These are phyloP conservation scores for Zele albiditarsus DNA, from an alignment of 2,888 invertebrate genomes.

Conservation along the genomic window DNA sequence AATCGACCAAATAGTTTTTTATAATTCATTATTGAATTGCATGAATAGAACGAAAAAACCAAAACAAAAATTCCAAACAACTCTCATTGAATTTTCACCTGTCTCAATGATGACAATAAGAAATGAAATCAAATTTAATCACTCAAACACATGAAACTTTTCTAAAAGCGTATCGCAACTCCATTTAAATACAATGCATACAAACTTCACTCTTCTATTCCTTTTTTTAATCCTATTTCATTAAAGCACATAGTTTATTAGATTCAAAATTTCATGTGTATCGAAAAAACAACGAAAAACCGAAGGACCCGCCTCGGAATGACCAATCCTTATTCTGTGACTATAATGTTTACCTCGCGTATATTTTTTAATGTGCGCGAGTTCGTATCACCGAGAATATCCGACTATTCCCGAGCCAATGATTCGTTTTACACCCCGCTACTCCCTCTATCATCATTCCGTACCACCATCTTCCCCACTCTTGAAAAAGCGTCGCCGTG, in stretches of 20 bases:
- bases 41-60: too few species aligned
- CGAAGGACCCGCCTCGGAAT: conserved; percentile 70
- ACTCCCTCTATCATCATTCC: conserved; percentile 35
- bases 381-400: conserved; percentile 61
- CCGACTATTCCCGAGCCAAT: conserved; percentile 36
- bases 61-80: too few species aligned
- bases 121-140: too few species aligned
- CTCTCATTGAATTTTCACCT: too few species aligned
- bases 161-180: too few species aligned
- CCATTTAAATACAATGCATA: too few species aligned
- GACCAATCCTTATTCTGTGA: conserved; percentile 68
- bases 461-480: conserved; percentile 27
- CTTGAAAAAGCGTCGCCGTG: conserved; percentile 10
- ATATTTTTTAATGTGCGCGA: conserved; percentile 60
- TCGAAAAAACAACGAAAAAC: conserved; percentile 61
- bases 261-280: conserved; percentile 17
- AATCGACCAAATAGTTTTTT: too few species aligned
- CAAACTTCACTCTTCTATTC: too few species aligned
- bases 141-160: too few species aligned
- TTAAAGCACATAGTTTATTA: conserved; percentile 19
- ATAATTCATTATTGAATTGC: too few species aligned
- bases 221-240: too few species aligned
- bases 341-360: conserved; percentile 67
- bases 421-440: conserved; percentile 13
- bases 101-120: too few species aligned